A percentile compares a stretch with the other conserved stretches of the same genome.
Evolutionary conservation across 2,888 invertebrate genomes (phyloP).

Genomic region (Callimorpha dominula): DNA sequence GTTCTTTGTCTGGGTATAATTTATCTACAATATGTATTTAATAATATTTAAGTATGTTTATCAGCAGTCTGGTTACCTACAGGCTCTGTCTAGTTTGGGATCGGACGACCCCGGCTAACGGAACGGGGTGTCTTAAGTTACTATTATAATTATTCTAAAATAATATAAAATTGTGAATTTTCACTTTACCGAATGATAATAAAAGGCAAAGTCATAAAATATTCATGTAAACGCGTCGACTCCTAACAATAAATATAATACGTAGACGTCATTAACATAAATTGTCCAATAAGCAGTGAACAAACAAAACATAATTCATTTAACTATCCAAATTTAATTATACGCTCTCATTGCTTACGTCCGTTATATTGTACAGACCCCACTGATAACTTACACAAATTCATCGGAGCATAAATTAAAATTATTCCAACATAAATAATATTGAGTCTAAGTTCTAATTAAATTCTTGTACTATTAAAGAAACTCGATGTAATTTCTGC

Average conservation of each 20-base stretch:
- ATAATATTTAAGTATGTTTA: too few species aligned
- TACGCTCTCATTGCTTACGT: conserved; percentile 28
- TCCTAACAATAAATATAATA: conserved; percentile 16
- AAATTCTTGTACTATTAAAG: conserved; percentile 75
- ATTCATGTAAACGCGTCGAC: background rate
- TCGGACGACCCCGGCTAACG: too few species aligned
- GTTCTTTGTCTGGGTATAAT: too few species aligned
- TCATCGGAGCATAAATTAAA: conserved; percentile 48
- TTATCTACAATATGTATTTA: too few species aligned
- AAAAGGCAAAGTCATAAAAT: conserved; percentile 1
- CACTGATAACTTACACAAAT: conserved; percentile 14
- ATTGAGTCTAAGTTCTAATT: conserved; percentile 64
- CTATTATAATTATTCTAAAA: too few species aligned
- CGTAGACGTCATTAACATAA: conserved; percentile 19
- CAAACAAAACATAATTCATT: conserved; percentile 27
- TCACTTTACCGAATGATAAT: background rate
- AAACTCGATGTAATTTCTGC: conserved; percentile 60
- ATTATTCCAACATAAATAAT: conserved; percentile 36
- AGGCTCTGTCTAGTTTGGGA: too few species aligned
- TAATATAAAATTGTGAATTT: too few species aligned
- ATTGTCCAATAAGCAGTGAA: conserved; percentile 22
- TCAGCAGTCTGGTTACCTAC: too few species aligned
- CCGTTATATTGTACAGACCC: conserved; percentile 21
- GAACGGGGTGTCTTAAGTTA: too few species aligned
- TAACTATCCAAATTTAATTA: conserved; percentile 40